phyloP scores from a whole-genome alignment of 2,113 vertebrate species.

The Ranitomeya imitator region DNA sequence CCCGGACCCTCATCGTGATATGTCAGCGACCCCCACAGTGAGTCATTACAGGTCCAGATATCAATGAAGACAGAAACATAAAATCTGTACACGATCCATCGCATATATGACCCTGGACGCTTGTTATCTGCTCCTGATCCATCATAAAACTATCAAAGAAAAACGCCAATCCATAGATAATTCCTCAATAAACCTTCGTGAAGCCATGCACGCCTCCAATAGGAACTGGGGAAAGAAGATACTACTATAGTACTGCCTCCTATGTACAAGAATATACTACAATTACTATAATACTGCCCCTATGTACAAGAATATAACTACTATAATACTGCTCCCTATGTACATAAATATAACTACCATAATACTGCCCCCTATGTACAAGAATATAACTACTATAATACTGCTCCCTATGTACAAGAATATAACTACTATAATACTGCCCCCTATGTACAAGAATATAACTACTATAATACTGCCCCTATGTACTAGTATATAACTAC shows the following conservation, averaged over 20 bases:
- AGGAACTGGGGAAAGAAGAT: too few species aligned
- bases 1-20: not conserved
- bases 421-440: not conserved
- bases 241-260: not conserved
- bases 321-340: constrained; percentile 5
- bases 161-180: too few species aligned
- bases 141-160: too few species aligned
- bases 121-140: too few species aligned
- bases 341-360: not conserved
- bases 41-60: not conserved
- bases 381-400: constrained; percentile 4
- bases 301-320: not conserved
- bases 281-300: too few species aligned
- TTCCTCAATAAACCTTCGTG: too few species aligned
- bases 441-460: too few species aligned
- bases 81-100: not conserved
- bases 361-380: not conserved
- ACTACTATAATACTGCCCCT: too few species aligned
- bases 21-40: not conserved
- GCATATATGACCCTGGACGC: too few species aligned
- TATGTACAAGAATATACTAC: constrained; percentile 5
- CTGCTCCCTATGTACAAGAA: not conserved
- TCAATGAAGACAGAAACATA: not conserved
- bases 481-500: too few species aligned
- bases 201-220: too few species aligned